Base-by-base conservation (phyloP, 2,797 vertebrate species). In the Gorsachius magnificus region DNA sequence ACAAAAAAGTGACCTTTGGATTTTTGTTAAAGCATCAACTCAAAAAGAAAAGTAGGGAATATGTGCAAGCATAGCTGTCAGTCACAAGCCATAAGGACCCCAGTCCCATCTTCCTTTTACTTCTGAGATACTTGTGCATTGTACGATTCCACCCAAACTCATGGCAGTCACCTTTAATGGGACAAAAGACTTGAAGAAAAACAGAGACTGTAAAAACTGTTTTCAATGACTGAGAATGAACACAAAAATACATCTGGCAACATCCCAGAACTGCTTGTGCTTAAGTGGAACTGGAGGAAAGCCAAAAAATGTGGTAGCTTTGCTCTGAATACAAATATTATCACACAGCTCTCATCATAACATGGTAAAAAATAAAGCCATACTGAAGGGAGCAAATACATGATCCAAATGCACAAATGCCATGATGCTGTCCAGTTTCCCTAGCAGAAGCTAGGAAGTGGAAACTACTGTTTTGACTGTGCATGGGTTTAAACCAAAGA, bases 191-290 rank as follows among this genome's bases (percentile, higher is more conserved):
- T 72, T 63, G 14, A 36, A 38, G 20, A 69, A 88, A 90, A 75
- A 31, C 14, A 84, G 51, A 76, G 43, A 64, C 57, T 46, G 35
- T 14, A 91, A 89, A 58, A 87, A 35, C 33, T 64, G 28, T 13
- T 72, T 90, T 91, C 56, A 22, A 0, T 45, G 60, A 38, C 46
- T 50, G 76, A 90, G 64, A 83, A 70, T 33, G 60, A 88, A 78
- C 29, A 78, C 16, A 84, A 91, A 97, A 95, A 86, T 50, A 45
- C n/a, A 6, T 20, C 29, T 93, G 91, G 79, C 74, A 76, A 60
- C 28, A 38, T 60, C 46, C 92, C 95, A 96, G 58, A 89, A 46
- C 74, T 69, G 43, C 50, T 91, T 88, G 50, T 61, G 60, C n/a
- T 70, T 64, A 83, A 94, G 72, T 84, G 53, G 78, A 91, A 71